These are phyloP conservation scores for Podarcis lilfordi DNA, from an alignment of 2,797 vertebrate species.

Conservation along the genomic window DNA sequence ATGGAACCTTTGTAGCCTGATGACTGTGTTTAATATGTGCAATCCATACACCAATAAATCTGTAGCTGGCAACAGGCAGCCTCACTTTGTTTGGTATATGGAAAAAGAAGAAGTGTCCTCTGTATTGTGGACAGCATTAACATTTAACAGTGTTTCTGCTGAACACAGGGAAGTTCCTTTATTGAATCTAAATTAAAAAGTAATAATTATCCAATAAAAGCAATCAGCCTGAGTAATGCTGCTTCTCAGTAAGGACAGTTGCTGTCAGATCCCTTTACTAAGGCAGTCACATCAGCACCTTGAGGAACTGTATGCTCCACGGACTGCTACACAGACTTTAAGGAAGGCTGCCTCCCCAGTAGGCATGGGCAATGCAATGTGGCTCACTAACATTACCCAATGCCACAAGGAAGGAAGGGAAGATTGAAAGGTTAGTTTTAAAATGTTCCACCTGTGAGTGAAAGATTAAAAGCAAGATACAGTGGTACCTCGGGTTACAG, in stretches of 20 bases:
- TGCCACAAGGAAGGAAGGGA: background rate
- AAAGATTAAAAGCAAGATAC: accelerated
- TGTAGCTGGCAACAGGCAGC: constrained; percentile 49
- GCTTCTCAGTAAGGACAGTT: constrained; percentile 33
- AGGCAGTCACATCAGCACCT: background rate
- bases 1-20: constrained; percentile 64
- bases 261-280: constrained; percentile 9
- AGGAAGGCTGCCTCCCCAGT: constrained; percentile 45
- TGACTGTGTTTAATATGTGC: constrained; percentile 61
- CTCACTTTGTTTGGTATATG: constrained; percentile 41
- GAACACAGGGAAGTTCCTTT: constrained; percentile 2
- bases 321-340: constrained; percentile 37
- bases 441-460: background rate
- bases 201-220: constrained; percentile 46
- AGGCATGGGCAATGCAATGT: constrained; percentile 9
- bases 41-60: constrained; percentile 70
- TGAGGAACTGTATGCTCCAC: constrained; percentile 22
- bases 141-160: constrained; percentile 36
- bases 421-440: constrained; percentile 1
- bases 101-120: constrained; percentile 31
- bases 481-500: too few species aligned
- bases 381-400: constrained; percentile 26
- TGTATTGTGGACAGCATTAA: constrained; percentile 41
- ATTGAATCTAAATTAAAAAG: constrained; percentile 51
- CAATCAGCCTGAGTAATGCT: constrained; percentile 6